Evolutionary conservation across 2,888 invertebrate species (phyloP).

Genomic region (Rotaria socialis): DNA sequence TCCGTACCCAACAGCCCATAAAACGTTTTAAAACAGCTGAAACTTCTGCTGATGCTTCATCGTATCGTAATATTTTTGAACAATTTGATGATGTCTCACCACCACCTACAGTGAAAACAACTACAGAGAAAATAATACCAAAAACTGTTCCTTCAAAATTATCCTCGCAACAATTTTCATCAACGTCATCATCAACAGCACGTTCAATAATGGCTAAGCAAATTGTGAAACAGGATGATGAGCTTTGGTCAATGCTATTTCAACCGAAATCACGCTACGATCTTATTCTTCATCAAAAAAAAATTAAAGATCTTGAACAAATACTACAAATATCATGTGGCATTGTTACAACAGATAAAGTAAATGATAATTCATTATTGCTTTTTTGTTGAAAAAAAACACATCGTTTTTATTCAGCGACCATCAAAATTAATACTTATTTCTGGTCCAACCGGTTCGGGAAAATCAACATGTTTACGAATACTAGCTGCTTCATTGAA

Average conservation of each 20-base stretch:
- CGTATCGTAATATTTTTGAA: background rate
- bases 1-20: background rate
- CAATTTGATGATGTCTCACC: constrained; percentile 4
- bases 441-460: background rate
- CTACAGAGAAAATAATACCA: background rate
- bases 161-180: background rate
- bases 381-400: no score
- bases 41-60: background rate
- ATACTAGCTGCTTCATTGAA: background rate
- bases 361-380: background rate
- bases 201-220: background rate
- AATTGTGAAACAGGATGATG: background rate
- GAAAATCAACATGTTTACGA: constrained; percentile 22
- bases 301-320: constrained; percentile 19
- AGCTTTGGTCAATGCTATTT: constrained; percentile 13
- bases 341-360: background rate
- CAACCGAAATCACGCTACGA: background rate
- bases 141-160: background rate
- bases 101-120: background rate
- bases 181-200: constrained; percentile 16
- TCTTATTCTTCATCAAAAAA: background rate
- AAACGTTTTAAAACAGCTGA: constrained; percentile 13
- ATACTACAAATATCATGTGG: background rate
- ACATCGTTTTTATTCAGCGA: background rate
- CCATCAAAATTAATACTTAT: background rate